These are phyloP conservation scores for Pogonomyrmex barbatus DNA, from an alignment of 1,140 invertebrate species.

Conservation along the genomic window DNA sequence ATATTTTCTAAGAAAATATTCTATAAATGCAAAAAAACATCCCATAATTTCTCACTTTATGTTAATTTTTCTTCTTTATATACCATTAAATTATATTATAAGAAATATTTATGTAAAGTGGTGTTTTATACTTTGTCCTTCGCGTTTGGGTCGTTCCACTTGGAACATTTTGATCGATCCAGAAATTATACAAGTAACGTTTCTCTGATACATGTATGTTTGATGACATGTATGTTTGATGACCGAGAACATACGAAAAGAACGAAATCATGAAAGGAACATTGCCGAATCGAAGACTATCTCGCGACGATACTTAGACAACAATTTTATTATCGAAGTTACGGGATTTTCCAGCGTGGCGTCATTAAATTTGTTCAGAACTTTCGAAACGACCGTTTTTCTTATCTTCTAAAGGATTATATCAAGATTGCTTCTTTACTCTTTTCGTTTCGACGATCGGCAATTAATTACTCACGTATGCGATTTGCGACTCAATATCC, in stretches of 20 bases:
- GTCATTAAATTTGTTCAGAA: slow-evolving; percentile 74
- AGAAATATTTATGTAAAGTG: neutral
- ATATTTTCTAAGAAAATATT: neutral
- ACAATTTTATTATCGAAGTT: slow-evolving; percentile 70
- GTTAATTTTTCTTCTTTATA: neutral
- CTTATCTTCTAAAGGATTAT: slow-evolving; percentile 33
- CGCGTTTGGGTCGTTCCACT: neutral
- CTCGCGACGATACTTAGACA: slow-evolving; percentile 60
- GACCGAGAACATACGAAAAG: neutral
- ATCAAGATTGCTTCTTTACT: slow-evolving; percentile 13
- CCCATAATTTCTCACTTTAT: neutral
- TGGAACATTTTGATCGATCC: neutral
- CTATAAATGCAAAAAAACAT: neutral
- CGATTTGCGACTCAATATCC: neutral
- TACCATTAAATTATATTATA: neutral
- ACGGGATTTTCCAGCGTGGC: slow-evolving; percentile 40
- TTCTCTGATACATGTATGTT: slow-evolving; percentile 7
- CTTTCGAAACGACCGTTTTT: slow-evolving; percentile 62
- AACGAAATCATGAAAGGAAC: slow-evolving; percentile 52
- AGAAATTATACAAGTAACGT: neutral
- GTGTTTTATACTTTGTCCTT: neutral
- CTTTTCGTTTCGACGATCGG: slow-evolving; percentile 23
- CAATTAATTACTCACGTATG: slow-evolving; percentile 68
- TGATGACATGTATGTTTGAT: neutral
- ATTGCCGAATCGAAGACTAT: slow-evolving; percentile 42